Conservation (phyloP, 2,888 invertebrate genomes). For the Belgica antarctica region DNA sequence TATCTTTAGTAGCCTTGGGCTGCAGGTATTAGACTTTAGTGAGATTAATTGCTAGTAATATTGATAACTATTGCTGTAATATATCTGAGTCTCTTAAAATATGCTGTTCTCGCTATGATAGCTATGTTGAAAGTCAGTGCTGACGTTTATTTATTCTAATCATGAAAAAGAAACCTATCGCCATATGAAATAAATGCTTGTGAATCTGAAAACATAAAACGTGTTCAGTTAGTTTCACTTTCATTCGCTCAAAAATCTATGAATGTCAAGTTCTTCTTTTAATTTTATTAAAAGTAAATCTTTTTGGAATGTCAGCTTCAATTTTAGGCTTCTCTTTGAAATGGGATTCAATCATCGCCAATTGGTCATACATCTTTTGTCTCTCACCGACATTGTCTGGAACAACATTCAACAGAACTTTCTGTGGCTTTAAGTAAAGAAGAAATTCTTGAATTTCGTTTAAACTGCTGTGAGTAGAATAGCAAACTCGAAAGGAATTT, state of each 20-base stretch:
- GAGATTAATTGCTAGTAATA: too few relatives aligned
- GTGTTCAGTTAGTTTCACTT: neutral
- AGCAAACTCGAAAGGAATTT: constrained; percentile 6
- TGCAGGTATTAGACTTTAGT: too few relatives aligned
- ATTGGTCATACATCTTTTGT: neutral
- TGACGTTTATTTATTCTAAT: too few relatives aligned
- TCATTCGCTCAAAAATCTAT: neutral
- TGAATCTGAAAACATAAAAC: too few relatives aligned
- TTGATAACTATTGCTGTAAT: too few relatives aligned
- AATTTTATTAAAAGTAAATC: neutral
- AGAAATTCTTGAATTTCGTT: constrained; percentile 25
- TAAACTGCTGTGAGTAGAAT: constrained; percentile 27
- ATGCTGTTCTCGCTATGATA: too few relatives aligned
- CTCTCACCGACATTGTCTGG: neutral
- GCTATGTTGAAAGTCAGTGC: too few relatives aligned
- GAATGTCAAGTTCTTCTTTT: neutral
- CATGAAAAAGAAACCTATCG: too few relatives aligned
- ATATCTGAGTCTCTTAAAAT: too few relatives aligned
- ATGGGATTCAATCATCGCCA: neutral
- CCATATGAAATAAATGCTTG: too few relatives aligned
- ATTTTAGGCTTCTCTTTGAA: too few relatives aligned
- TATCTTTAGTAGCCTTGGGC: too few relatives aligned
- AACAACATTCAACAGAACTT: constrained; percentile 14
- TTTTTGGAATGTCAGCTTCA: neutral
- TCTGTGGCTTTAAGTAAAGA: neutral